Evolutionary conservation across 2,888 invertebrate genomes (phyloP).

Genomic region (Andrena haemorrhoa): DNA sequence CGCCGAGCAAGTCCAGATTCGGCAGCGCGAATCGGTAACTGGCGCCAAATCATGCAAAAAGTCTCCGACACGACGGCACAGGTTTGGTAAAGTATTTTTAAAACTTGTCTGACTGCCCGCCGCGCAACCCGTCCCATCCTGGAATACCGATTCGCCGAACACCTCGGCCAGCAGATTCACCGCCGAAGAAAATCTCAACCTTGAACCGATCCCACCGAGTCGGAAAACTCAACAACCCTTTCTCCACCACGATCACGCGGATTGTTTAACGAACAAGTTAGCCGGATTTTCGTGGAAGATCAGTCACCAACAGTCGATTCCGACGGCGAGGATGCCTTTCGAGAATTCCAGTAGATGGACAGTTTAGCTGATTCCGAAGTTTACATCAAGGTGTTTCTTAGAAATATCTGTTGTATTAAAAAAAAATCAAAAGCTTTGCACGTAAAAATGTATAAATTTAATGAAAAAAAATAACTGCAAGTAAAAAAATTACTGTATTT

Average conservation of each 20-base stretch:
- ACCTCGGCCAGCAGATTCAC: conserved; percentile 10
- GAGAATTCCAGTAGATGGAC: too few species aligned
- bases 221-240: background rate
- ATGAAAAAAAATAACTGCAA: too few species aligned
- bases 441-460: too few species aligned
- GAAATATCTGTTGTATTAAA: too few species aligned
- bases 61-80: conserved; percentile 58
- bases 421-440: too few species aligned
- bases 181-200: conserved; percentile 42
- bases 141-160: conserved; percentile 65
- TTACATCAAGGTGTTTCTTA: too few species aligned
- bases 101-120: conserved; percentile 74
- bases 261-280: background rate
- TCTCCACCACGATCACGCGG: background rate
- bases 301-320: background rate
- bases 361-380: too few species aligned
- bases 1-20: conserved; percentile 46
- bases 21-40: conserved; percentile 64
- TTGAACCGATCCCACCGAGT: background rate
- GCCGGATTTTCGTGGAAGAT: conserved; percentile 10
- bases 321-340: background rate
- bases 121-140: conserved; percentile 70
- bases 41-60: conserved; percentile 75
- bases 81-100: conserved; percentile 75
- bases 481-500: too few species aligned